Evolutionary conservation across 2,888 invertebrate species (phyloP).

Genomic region (Cantharis flavilabris): DNA sequence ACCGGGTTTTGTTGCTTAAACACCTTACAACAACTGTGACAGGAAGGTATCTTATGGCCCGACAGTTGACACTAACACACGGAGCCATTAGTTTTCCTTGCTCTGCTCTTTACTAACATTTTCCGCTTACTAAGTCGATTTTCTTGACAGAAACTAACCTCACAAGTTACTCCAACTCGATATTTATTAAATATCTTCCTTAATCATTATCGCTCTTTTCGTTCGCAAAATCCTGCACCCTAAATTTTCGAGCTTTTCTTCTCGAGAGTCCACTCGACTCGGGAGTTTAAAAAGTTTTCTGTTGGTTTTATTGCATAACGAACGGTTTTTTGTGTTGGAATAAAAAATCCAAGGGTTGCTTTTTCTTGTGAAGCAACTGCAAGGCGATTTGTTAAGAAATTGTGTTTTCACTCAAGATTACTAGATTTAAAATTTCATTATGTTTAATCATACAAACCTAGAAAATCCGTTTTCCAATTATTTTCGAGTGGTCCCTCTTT

Average conservation of each 20-base stretch:
- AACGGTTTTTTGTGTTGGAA: background rate
- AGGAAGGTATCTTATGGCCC: conserved; percentile 43
- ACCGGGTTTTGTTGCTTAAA: conserved; percentile 52
- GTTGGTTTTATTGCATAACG: background rate
- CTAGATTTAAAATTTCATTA: conserved; percentile 2
- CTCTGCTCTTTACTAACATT: conserved; percentile 27
- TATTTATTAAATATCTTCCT: background rate
- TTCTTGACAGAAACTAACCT: conserved; percentile 4
- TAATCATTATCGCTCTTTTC: background rate
- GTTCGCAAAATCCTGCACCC: too few relatives aligned
- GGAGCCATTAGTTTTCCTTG: conserved; percentile 41
- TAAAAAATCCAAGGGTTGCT: background rate
- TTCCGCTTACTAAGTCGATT: conserved; percentile 25
- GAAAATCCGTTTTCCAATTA: conserved; percentile 27
- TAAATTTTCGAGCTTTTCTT: background rate
- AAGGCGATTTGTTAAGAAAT: background rate
- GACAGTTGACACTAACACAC: conserved; percentile 45
- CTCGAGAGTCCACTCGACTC: background rate
- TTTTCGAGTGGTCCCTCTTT: conserved; percentile 21
- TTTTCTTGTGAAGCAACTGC: background rate
- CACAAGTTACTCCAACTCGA: background rate
- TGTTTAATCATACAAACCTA: conserved; percentile 10
- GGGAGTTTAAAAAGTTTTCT: background rate
- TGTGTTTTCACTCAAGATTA: background rate
- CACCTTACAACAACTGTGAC: conserved; percentile 49